Percentiles rank a stretch among this genome's conserved stretches.
phyloP scores from a whole-genome alignment of 2,113 vertebrate species.

The Toxostoma redivivum region DNA sequence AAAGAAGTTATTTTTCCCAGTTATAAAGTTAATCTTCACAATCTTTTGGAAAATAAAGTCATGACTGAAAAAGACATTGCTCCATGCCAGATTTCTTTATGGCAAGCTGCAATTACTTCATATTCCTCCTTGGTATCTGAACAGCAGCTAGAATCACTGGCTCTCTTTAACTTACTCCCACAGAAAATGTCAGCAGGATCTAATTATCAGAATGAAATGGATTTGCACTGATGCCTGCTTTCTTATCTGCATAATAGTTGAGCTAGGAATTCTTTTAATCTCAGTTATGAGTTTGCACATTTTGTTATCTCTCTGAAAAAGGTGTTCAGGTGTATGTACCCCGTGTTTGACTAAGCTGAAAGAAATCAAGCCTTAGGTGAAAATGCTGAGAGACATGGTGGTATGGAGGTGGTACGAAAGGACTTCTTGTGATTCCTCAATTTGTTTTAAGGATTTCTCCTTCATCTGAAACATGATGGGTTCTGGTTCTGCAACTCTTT shows the following conservation, averaged over 20 bases:
- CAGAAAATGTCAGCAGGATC: slow-evolving; percentile 48
- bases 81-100: slow-evolving; percentile 8
- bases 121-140: not conserved
- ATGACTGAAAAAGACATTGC: not conserved
- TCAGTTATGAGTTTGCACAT: slow-evolving; percentile 17
- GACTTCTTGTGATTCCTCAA: not conserved
- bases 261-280: not conserved
- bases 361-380: not conserved
- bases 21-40: not conserved
- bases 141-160: slow-evolving; percentile 3
- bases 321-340: not conserved
- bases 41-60: not conserved
- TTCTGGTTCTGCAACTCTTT: not conserved
- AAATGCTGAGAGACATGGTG: not conserved
- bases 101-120: slow-evolving; percentile 5
- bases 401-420: not conserved
- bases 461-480: not conserved
- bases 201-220: slow-evolving; percentile 46
- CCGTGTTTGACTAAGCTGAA: not conserved
- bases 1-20: not conserved
- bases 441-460: not conserved
- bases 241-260: slow-evolving; percentile 12
- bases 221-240: slow-evolving; percentile 15
- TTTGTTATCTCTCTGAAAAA: slow-evolving; percentile 1
- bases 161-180: slow-evolving; percentile 21